Evolutionary conservation across 1,140 invertebrate genomes (phyloP), one percentile per base, ranked within the genome.

Genomic region (Drosophila leontia): DNA sequence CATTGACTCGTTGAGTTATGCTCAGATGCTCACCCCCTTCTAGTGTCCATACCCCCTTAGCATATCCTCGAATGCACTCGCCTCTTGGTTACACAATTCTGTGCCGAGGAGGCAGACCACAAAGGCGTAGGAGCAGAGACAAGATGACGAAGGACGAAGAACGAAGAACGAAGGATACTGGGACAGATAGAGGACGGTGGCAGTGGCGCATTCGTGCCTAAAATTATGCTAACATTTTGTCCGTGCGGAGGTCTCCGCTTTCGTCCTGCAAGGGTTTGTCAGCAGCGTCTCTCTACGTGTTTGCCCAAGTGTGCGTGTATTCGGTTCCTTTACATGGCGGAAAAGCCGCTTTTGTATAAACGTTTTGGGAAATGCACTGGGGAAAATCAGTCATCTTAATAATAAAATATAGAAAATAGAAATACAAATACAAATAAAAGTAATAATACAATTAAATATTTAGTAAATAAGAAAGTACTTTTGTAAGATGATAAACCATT

Each of bases 1-100:
- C 91, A 92, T 92, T 92, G 91, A 92, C 91, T 92, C 87, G 86
- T 92, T 92, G 91, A 92, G 91, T 91, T 92, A 92, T 92, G 84
- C 83, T 84, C 80, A 88, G 80, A 62, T 57, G 70, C 29, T 37
- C 72, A 37, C 15, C 34, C 15, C 23, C 45, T n/a, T 29, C 53
- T 23, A 8, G 17, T 55, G 45, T 23, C 51, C 68, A 23, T 19
- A 15, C 67, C 17, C 44, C n/a, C 19, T 15, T 7, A 8, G 23
- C 15, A 29, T 34, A 51, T 56, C 62, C 44, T 37, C 55, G 42
- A 68, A 44, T 77, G 72, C 74, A 77, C 42, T 47, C 56, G 35
- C 39, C 48, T 26, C 42, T 44, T 53, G 64, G 56, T 78, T 78
- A 70, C 53, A 78, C 64, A 63, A 79, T 57, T 79, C 78, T 62